These are phyloP conservation scores for Matsumyia berberina DNA, from an alignment of 2,888 invertebrate species.

Conservation along the genomic window DNA sequence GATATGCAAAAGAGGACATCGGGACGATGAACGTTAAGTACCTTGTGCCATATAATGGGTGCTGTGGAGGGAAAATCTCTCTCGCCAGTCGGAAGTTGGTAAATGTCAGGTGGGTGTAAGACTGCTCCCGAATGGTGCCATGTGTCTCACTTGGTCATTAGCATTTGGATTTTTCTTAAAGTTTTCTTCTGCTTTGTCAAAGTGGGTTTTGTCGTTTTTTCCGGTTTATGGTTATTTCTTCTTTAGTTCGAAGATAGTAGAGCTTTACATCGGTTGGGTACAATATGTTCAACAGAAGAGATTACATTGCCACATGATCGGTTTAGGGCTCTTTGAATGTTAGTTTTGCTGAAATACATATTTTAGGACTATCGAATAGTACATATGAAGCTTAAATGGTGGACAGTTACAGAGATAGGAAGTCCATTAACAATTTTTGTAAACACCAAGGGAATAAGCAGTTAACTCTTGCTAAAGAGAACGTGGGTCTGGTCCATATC, in stretches of 20 bases:
- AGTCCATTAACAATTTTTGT: no score
- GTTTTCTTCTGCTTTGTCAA: constrained; percentile 7
- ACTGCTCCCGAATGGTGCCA: constrained; percentile 1
- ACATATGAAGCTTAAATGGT: no score
- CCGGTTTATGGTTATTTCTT: constrained; percentile 5
- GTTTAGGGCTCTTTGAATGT: no score
- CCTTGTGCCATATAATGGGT: not conserved
- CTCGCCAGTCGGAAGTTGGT: constrained; percentile 7
- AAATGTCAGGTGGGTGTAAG: constrained; percentile 1
- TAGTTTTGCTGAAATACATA: no score
- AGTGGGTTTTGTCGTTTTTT: not conserved
- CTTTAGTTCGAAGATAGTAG: not conserved
- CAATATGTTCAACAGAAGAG: constrained; percentile 1
- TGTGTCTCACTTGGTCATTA: constrained; percentile 24
- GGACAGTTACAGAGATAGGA: no score
- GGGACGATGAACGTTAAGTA: constrained; percentile 46
- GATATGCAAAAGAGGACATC: constrained; percentile 38
- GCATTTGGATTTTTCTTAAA: not conserved
- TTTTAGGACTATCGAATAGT: no score
- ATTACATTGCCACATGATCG: not conserved
- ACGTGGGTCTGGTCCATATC: no score
- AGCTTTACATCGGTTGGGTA: not conserved
- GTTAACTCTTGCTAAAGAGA: no score
- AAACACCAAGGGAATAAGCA: no score
- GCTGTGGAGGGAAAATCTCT: constrained; percentile 1